Evolutionary conservation across 2,888 invertebrate genomes (phyloP).

Genomic region (Gymnosoma rotundatum): DNA sequence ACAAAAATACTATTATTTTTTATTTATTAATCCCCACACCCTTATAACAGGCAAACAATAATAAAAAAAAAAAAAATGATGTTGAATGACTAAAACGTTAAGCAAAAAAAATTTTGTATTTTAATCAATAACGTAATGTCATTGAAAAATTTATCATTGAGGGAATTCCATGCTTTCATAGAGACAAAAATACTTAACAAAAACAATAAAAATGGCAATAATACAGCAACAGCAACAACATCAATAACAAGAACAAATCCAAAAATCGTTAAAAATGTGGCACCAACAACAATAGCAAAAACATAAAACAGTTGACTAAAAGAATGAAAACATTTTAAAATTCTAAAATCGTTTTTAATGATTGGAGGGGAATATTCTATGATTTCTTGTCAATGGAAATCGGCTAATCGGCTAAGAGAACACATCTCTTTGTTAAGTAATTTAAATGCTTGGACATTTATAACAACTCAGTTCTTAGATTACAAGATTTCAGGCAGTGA

Average conservation of each 20-base stretch:
- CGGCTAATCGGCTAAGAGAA: no score
- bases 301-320: slow-evolving; percentile 68
- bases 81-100: slow-evolving; percentile 50
- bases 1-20: background rate
- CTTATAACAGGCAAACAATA: slow-evolving; percentile 40
- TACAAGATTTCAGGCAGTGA: no score
- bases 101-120: slow-evolving; percentile 49
- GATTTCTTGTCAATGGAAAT: no score
- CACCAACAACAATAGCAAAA: slow-evolving; percentile 61
- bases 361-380: no score
- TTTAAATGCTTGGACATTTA: no score
- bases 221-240: slow-evolving; percentile 44
- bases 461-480: no score
- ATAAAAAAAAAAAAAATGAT: slow-evolving; percentile 49
- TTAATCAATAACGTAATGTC: slow-evolving; percentile 68
- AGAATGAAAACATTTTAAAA: slow-evolving; percentile 22
- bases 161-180: slow-evolving; percentile 42
- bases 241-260: slow-evolving; percentile 63
- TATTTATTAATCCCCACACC: slow-evolving; percentile 50
- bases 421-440: no score
- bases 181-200: slow-evolving; percentile 12
- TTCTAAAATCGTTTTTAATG: no score
- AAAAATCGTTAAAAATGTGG: slow-evolving; percentile 28
- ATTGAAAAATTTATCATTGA: slow-evolving; percentile 70
- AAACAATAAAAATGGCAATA: background rate